Percentiles rank a stretch among this genome's conserved stretches.
These are phyloP conservation scores for Hypsibius dujardini DNA, from an alignment of 1,140 invertebrate genomes.

Conservation along the genomic window DNA sequence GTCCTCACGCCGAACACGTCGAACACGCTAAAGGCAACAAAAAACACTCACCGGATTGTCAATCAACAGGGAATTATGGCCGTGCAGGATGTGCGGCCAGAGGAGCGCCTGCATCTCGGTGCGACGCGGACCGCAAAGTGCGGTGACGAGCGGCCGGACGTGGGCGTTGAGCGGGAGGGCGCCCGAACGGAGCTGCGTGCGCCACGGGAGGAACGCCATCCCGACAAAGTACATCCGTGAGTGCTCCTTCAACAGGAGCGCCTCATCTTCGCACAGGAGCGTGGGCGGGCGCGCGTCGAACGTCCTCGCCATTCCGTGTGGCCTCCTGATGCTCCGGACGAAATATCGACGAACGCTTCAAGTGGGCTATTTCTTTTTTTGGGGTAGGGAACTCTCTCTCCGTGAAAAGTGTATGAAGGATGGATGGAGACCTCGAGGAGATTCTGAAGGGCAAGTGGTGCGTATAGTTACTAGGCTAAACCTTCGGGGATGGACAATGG, in stretches of 20 bases:
- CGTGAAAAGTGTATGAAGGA: no score
- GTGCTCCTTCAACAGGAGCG: not conserved
- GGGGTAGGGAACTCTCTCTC: no score
- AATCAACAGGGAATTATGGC: not conserved
- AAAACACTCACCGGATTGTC: not conserved
- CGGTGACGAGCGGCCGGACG: constrained; percentile 10
- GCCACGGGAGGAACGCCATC: not conserved
- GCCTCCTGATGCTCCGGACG: no score
- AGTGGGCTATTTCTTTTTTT: no score
- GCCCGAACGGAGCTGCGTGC: not conserved
- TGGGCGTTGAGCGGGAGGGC: not conserved
- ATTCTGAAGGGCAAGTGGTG: no score
- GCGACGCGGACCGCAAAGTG: not conserved
- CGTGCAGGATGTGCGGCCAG: constrained; percentile 3
- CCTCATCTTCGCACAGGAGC: constrained; percentile 3
- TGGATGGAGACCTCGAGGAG: no score
- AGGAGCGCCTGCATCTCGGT: constrained; percentile 5
- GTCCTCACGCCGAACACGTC: no score
- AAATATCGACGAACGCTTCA: no score
- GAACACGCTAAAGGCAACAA: no score
- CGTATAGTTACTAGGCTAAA: no score
- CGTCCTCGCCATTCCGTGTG: not conserved
- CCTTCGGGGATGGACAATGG: no score
- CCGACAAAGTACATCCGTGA: not conserved
- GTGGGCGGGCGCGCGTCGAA: not conserved